Base-by-base conservation (phyloP, 2,888 invertebrate genomes). In the Reticulitermes lucifugus region DNA sequence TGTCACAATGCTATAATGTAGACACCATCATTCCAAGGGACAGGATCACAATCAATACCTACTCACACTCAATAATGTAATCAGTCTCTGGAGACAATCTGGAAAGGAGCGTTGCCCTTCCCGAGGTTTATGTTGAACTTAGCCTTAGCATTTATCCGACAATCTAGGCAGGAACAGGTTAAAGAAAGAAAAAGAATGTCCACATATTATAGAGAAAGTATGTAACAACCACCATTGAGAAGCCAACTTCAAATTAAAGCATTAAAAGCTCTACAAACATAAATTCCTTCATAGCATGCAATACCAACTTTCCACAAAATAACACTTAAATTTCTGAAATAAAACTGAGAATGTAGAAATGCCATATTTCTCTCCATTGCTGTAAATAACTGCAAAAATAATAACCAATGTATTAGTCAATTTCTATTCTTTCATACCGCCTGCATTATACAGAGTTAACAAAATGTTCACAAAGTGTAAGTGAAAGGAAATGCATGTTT, bases 61-160 rank as follows among this genome's bases (percentile, higher is more conserved):
- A 87, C 87, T 87, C 87, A 87, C 87, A 82, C 86, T 85, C 60
- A 83, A 79, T 65, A 41, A 65, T 12, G 55, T 35, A 83, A 84
- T 87, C 86, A 87, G 81, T 87, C 80, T 83, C 87, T 84, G 84
- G 86, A 73, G 82, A 86, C 73, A 85, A 87, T 87, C 86, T 86
- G 82, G 86, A 86, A 87, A 79, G 84, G 71, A 55, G 59, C 81
- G 79, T 71, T 73, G n/a, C 86, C 86, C 71, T 22, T 77, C 29
- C 86, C 86, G 73, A 87, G 71, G 82, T 84, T 71, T 79, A 87
- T 87, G 87, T 86, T 83, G 87, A 87, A 87, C 87, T 87, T 86
- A 75, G 87, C 87, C 85, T 87, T 87, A 84, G 85, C 83, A 84
- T 60, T 85, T 82, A 87, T 71, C 75, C 87, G 87, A 86, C 86